phyloP scores from a whole-genome alignment of 2,888 invertebrate species.

The Harpalus rufipes region DNA sequence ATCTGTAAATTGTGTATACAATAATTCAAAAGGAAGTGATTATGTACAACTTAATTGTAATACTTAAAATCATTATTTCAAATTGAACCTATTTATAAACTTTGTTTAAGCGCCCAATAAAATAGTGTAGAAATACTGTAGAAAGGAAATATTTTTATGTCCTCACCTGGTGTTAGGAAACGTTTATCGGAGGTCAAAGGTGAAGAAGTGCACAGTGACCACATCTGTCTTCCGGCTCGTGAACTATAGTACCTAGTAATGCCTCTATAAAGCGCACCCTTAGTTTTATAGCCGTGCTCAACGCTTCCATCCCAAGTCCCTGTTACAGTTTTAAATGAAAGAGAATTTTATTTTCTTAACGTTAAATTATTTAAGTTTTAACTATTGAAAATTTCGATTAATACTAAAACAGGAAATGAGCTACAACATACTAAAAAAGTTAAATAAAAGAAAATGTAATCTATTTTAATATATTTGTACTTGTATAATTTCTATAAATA shows the following conservation, averaged over 20 bases:
- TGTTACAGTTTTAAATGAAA: neutral
- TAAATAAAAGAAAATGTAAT: neutral
- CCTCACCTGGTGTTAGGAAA: neutral
- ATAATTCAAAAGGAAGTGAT: no score
- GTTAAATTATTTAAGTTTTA: no score
- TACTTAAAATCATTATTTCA: no score
- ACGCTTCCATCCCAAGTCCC: neutral
- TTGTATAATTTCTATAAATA: neutral
- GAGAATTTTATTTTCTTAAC: conserved; percentile 3
- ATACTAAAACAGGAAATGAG: neutral
- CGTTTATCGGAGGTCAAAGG: conserved; percentile 44
- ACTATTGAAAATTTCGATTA: neutral
- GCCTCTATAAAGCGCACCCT: conserved; percentile 28
- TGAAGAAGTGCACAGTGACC: conserved; percentile 45
- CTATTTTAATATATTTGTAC: neutral
- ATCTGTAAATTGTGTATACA: neutral
- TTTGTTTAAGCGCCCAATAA: neutral
- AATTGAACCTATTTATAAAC: neutral
- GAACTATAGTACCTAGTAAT: conserved; percentile 48
- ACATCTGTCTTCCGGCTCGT: conserved; percentile 45
- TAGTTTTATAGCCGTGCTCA: conserved; percentile 19
- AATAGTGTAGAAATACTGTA: neutral
- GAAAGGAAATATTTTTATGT: conserved; percentile 28
- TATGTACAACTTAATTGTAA: no score
- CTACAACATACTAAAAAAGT: neutral